Conservation (phyloP, 2,888 invertebrate species). For the Adela reaumurella region DNA sequence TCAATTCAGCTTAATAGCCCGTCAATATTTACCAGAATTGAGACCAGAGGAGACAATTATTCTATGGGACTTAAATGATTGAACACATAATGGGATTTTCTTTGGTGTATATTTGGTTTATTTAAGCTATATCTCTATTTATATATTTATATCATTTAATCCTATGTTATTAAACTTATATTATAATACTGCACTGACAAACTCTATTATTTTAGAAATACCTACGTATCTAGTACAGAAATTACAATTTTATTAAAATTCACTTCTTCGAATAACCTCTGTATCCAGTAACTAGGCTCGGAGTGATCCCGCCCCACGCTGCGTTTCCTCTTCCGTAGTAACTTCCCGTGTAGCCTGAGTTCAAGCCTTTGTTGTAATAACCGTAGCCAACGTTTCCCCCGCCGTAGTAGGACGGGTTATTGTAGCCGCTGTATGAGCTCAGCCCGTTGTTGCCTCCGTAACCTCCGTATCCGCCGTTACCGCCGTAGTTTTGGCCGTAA, state of each 20-base stretch:
- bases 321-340: constrained; percentile 24
- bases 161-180: too few species aligned
- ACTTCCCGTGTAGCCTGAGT: constrained; percentile 14
- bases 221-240: too few species aligned
- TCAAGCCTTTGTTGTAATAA: constrained; percentile 40
- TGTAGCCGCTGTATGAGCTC: constrained; percentile 56
- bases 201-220: too few species aligned
- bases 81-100: too few species aligned
- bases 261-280: constrained; percentile 45
- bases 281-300: constrained; percentile 47
- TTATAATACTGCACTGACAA: too few species aligned
- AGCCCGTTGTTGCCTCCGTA: constrained; percentile 60
- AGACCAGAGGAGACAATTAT: too few species aligned
- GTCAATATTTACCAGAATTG: too few species aligned
- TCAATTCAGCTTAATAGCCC: too few species aligned
- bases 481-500: constrained; percentile 13
- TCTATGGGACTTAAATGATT: too few species aligned
- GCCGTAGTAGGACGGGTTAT: constrained; percentile 50
- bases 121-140: too few species aligned
- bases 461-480: constrained; percentile 53
- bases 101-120: too few species aligned
- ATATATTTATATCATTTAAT: too few species aligned
- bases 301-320: constrained; percentile 40
- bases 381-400: constrained; percentile 58
- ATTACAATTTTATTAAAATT: constrained; percentile 7